A percentile compares a stretch with the other conserved stretches of the same genome.
phyloP scores from a whole-genome alignment of 1,140 invertebrate species.

The Bombus picipes region DNA sequence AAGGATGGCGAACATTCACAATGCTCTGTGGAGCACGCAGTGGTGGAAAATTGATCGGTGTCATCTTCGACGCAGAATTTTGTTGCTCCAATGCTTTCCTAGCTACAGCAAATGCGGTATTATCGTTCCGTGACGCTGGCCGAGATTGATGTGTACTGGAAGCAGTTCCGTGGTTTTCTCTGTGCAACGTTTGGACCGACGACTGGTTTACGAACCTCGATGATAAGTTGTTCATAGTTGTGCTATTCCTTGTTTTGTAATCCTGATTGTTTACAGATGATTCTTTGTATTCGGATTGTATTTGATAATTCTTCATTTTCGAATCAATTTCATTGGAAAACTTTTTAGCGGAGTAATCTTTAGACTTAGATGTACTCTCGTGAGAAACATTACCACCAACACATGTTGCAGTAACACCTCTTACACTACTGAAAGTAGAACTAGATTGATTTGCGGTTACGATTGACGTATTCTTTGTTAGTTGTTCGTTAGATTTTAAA shows the following conservation, averaged over 20 bases:
- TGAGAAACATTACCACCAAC: conserved; percentile 52
- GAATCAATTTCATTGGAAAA: conserved; percentile 55
- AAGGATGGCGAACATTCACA: conserved; percentile 73
- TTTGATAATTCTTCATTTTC: conserved; percentile 64
- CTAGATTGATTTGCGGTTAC: conserved; percentile 40
- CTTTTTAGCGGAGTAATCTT: conserved; percentile 67
- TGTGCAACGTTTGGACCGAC: conserved; percentile 39
- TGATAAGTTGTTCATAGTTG: conserved; percentile 52
- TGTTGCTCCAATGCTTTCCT: conserved; percentile 70
- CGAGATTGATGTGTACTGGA: conserved; percentile 37
- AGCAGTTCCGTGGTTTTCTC: conserved; percentile 52
- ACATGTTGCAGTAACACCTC: conserved; percentile 37
- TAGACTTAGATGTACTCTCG: conserved; percentile 56
- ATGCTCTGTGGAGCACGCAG: conserved; percentile 74
- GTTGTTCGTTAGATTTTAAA: conserved; percentile 44
- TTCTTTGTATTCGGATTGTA: conserved; percentile 59
- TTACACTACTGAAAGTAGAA: conserved; percentile 55
- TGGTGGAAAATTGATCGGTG: conserved; percentile 73
- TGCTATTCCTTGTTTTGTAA: conserved; percentile 60
- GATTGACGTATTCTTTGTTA: conserved; percentile 50
- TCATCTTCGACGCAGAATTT: conserved; percentile 60
- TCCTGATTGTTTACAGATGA: conserved; percentile 58
- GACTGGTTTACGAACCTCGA: conserved; percentile 53
- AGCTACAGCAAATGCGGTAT: conserved; percentile 41
- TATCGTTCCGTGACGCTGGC: conserved; percentile 55